Conservation (phyloP, 2,797 vertebrate genomes). For the Crocodylus rhombifer region DNA sequence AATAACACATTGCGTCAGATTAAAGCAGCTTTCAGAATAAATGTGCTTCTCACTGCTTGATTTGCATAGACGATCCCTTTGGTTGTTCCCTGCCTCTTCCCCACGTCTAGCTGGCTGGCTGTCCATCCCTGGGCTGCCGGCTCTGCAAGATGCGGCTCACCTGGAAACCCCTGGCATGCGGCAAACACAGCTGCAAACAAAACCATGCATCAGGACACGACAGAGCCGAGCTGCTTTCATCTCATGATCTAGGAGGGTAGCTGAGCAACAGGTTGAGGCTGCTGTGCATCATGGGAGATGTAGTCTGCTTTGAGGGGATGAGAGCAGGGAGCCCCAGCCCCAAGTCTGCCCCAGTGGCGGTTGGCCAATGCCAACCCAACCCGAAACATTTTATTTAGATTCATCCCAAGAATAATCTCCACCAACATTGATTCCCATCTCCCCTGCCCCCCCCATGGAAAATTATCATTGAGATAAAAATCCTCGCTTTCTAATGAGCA, state of each 20-base stretch:
- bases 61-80: rapidly evolving
- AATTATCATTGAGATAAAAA: background rate
- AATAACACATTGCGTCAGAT: rapidly evolving
- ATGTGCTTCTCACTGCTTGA: background rate
- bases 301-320: background rate
- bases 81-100: background rate
- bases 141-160: background rate
- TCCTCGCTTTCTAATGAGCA: background rate
- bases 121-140: background rate
- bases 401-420: no score
- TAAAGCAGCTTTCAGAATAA: rapidly evolving
- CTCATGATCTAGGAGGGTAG: rapidly evolving
- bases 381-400: background rate
- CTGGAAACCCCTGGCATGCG: background rate
- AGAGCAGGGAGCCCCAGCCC: rapidly evolving
- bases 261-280: rapidly evolving
- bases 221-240: background rate
- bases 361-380: rapidly evolving
- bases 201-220: rapidly evolving
- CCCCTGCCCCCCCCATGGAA: background rate
- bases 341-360: no score
- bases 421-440: no score
- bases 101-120: rapidly evolving
- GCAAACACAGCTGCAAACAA: no score
- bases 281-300: background rate